Evolutionary conservation across 1,140 invertebrate genomes (phyloP), one percentile per base, ranked within the genome.

Genomic region (Neelides sp.): DNA sequence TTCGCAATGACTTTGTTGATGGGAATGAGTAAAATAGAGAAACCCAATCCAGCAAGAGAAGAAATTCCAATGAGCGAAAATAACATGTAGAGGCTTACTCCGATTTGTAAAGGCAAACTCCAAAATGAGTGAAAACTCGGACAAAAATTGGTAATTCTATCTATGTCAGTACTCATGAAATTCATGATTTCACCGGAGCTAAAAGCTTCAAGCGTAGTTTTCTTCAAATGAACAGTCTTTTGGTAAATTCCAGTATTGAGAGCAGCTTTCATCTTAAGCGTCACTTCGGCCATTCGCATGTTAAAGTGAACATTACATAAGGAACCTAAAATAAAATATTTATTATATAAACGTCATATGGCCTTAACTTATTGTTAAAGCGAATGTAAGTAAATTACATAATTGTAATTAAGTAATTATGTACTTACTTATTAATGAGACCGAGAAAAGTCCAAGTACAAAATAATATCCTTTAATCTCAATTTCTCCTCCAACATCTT

Each of bases 121-220:
- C 95, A 98, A 57, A 96, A 75, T 13, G 86, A 79, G 72, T 98
- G 94, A 68, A 98, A 94, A 69, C 87, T 94, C 1, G 85, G 80
- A 70, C 88, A 93, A 32, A 92, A 87, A 68, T 96, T 97, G 0
- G 94, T 82, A 56, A 98, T 88, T 44, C 52, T n/a, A 32, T 46
- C 48, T 0, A 83, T 83, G 67, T 98, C 95, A 1, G 88, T 93
- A 26, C 88, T 95, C 82, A 98, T 94, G 60, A 92, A 89, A 70
- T 98, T 98, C 0, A 95, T 78, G 23, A 98, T 83, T 73, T 96
- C 84, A 1, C 90, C 89, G 55, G 79, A 73, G 47, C 76, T 69
- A 45, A 69, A 65, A 43, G 63, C 54, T 35, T 64, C 62, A 10
- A 73, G 48, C 12, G 61, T 59, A 13, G 63, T 57, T 34, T 64